Base-by-base conservation (phyloP, 2,888 invertebrate species). In the Atethmia centrago region DNA sequence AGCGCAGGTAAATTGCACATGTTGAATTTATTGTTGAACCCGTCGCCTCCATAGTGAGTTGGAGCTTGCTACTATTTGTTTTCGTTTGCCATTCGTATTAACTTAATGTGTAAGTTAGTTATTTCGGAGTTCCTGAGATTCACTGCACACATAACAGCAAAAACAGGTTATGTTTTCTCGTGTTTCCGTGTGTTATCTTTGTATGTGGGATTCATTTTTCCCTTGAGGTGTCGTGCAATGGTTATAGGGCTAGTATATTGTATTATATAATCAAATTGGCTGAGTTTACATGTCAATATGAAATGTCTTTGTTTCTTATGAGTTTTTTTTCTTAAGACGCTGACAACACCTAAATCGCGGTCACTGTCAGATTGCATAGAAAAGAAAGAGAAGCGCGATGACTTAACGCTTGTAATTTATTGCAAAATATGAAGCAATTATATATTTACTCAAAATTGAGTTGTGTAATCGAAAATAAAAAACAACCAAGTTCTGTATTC, bases 1-100 rank as follows among this genome's bases (percentile, higher is more conserved):
- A 56, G 72, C 69, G 79, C 86, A 88, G 88, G 89, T 88, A 88
- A 88, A 89, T 86, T 88, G 88, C 86, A 88, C 87, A 83, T 84
- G 84, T 79, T 85, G 75, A 85, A 89, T 89, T 88, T 89, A 89
- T 89, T 85, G 86, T 84, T 82, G 76, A 62, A 79, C 70, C 76
- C 79, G 81, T 82, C 78, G 85, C 83, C 78, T 88, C 81, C 75
- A 49, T 56, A 56, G 58, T 70, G 77, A 84, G 75, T 82, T 81
- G 74, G 70, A 25, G 53, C 56, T 56, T 25, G 36, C 42, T 67
- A 77, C 83, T 74, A 72, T 53, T 78, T 36, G 61, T 77, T 70
- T 64, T 66, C 74, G 49, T 55, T 72, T 61, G 68, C 63, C 56
- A 67, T 56, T 62, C 63, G 67, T 19, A 31, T 59, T 67, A 59